A percentile compares a stretch with the other conserved stretches of the same genome.
Conservation (phyloP, 2,888 invertebrate species). For the Cataglyphis rosenhaueri region DNA sequence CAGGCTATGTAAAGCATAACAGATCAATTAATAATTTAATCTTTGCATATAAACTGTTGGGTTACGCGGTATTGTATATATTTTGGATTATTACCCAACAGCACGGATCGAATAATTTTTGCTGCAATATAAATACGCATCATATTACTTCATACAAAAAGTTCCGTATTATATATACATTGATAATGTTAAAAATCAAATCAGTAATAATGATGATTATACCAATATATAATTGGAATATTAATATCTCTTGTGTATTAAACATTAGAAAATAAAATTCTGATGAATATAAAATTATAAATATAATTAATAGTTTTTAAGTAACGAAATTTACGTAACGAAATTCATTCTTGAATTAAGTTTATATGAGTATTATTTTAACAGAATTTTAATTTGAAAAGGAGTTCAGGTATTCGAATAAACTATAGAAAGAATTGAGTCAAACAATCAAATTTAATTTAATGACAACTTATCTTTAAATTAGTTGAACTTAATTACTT, state of each 20-base stretch:
- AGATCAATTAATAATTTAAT: conserved; percentile 56
- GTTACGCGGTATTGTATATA: conserved; percentile 47
- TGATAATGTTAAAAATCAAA: conserved; percentile 41
- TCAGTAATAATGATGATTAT: conserved; percentile 29
- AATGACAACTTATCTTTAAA: neutral
- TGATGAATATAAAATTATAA: neutral
- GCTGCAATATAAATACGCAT: conserved; percentile 52
- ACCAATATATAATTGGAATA: conserved; percentile 18
- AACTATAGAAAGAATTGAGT: neutral
- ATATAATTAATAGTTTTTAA: neutral
- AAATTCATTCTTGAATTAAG: neutral
- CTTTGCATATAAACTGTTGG: conserved; percentile 48
- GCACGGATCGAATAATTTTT: conserved; percentile 45
- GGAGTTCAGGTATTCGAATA: neutral
- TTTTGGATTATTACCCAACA: conserved; percentile 41
- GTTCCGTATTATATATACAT: conserved; percentile 19
- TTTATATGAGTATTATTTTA: neutral
- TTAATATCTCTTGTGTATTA: neutral
- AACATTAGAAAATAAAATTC: conserved; percentile 17
- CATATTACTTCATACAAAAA: conserved; percentile 42
- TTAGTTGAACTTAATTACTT: conserved; percentile 14
- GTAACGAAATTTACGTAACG: no score
- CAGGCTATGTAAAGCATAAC: conserved; percentile 25
- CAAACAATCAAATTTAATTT: neutral
- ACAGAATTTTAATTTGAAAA: neutral